Percentiles rank a stretch among this genome's conserved stretches.
These are phyloP conservation scores for Tetramorium alpestre DNA, from an alignment of 1,140 invertebrate species.

Conservation along the genomic window DNA sequence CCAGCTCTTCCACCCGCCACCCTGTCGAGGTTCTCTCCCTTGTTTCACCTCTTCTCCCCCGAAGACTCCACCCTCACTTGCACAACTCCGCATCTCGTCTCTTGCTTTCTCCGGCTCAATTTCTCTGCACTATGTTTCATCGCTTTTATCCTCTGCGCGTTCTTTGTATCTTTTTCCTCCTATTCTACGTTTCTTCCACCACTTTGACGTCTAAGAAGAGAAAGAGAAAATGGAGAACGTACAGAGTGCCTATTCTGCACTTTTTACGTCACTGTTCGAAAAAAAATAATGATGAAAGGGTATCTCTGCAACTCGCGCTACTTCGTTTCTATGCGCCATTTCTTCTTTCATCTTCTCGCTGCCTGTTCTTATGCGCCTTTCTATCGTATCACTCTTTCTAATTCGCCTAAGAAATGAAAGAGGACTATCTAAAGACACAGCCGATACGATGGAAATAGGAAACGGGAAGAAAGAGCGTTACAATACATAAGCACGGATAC, in stretches of 20 bases:
- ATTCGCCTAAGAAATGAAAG: conserved; percentile 26
- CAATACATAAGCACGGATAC: background rate
- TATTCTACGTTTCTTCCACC: background rate
- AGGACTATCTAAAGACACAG: background rate
- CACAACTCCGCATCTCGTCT: conserved; percentile 53
- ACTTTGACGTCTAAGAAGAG: background rate
- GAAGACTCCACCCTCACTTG: conserved; percentile 56
- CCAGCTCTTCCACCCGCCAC: conserved; percentile 56
- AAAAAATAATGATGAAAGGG: conserved; percentile 56
- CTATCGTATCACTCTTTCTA: background rate
- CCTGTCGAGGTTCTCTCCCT: conserved; percentile 69
- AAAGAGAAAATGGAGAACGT: conserved; percentile 16
- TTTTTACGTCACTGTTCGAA: conserved; percentile 51
- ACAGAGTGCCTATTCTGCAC: conserved; percentile 57
- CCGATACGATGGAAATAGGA: conserved; percentile 15
- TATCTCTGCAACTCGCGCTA: background rate
- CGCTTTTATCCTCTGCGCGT: conserved; percentile 72
- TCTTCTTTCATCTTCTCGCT: background rate
- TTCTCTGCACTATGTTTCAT: conserved; percentile 70
- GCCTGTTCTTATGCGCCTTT: conserved; percentile 30
- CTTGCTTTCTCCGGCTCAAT: conserved; percentile 59
- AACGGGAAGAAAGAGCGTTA: conserved; percentile 37
- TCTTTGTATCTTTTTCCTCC: background rate
- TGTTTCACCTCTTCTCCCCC: conserved; percentile 66
- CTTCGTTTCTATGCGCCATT: background rate